Percentiles rank a stretch among this genome's conserved stretches.
phyloP scores from a whole-genome alignment of 2,888 invertebrate species.

The Phortica okadai region DNA sequence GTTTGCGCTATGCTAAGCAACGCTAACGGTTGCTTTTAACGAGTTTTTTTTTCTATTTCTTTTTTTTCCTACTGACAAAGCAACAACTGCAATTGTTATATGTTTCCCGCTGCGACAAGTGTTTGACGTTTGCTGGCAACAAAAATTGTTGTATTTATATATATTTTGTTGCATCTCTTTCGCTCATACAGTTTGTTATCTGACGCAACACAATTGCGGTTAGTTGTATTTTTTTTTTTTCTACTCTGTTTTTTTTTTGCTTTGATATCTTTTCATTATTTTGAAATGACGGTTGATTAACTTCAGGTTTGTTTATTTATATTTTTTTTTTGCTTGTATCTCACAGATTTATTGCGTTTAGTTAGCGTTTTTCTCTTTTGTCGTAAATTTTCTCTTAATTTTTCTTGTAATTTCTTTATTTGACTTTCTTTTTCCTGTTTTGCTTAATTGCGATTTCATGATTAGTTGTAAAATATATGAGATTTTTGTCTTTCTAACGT shows the following conservation, averaged over 20 bases:
- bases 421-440: constrained; percentile 14
- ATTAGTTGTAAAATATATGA: not conserved
- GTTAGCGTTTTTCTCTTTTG: constrained; percentile 16
- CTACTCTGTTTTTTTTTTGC: not conserved
- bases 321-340: constrained; percentile 2
- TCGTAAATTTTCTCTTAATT: constrained; percentile 18
- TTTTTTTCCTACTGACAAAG: not conserved
- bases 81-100: not conserved
- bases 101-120: not conserved
- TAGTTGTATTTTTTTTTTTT: not conserved
- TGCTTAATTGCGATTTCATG: constrained; percentile 22
- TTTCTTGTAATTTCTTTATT: constrained; percentile 21
- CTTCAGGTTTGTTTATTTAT: not conserved
- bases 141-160: not conserved
- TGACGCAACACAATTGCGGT: constrained; percentile 19
- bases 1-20: not conserved
- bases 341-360: constrained; percentile 26
- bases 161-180: constrained; percentile 2
- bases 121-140: not conserved
- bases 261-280: constrained; percentile 20
- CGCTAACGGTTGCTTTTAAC: not conserved
- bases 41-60: not conserved
- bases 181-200: not conserved
- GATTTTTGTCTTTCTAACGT: not conserved
- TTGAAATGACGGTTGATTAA: constrained; percentile 20